Evolutionary conservation across 2,113 vertebrate genomes (phyloP).

Genomic region (Phyllostomus discolor): DNA sequence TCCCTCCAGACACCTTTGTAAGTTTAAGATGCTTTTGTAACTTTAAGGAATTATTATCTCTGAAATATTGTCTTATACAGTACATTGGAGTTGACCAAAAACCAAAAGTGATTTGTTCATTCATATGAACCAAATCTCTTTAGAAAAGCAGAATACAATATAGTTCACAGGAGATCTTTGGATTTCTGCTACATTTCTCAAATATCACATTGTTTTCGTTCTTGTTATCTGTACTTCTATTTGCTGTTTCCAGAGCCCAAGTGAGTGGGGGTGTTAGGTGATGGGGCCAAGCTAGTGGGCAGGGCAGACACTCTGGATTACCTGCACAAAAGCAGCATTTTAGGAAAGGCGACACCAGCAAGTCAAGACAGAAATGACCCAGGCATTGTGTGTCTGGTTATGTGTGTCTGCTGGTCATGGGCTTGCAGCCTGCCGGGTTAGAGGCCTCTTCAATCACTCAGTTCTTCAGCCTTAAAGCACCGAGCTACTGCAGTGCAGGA

Average conservation of each 20-base stretch:
- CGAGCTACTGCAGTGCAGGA: too few species aligned
- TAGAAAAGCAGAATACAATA: background rate
- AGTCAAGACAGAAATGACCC: background rate
- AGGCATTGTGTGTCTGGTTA: background rate
- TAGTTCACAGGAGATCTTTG: background rate
- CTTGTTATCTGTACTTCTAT: background rate
- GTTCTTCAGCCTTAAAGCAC: background rate
- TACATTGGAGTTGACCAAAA: background rate
- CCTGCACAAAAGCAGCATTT: background rate
- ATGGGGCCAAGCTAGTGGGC: background rate
- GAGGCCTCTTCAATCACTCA: background rate
- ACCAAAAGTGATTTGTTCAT: background rate
- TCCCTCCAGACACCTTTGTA: background rate
- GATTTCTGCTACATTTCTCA: background rate
- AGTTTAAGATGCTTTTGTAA: background rate
- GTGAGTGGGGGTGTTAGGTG: background rate
- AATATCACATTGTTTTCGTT: background rate
- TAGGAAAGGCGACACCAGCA: background rate
- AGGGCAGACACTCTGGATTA: background rate
- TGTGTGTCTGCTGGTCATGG: background rate
- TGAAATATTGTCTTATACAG: background rate
- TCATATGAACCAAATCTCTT: background rate
- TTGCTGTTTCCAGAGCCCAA: background rate
- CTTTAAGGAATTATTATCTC: background rate
- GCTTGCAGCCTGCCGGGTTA: background rate